Percentiles rank a stretch among this genome's conserved stretches.
Evolutionary conservation across 2,797 vertebrate species (phyloP).

Genomic region (Capromys pilorides): DNA sequence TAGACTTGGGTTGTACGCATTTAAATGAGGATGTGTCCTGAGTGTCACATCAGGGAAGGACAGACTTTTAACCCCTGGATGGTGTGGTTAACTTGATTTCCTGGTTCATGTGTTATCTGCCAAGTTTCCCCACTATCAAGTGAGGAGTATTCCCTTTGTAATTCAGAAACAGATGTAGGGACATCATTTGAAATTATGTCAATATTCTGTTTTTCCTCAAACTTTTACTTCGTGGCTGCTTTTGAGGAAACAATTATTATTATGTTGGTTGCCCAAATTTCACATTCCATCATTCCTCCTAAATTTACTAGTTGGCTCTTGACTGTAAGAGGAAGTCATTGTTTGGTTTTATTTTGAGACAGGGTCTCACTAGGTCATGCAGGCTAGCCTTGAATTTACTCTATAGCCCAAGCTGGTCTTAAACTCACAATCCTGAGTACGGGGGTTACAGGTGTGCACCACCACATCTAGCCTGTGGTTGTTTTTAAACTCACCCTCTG

Average conservation of each 20-base stretch:
- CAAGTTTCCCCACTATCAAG: not conserved
- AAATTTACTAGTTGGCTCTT: not conserved
- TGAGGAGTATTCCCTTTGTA: not conserved
- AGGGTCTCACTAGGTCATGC: not conserved
- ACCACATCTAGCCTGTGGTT: not conserved
- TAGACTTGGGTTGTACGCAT: fast-evolving
- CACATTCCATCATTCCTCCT: constrained; percentile 33
- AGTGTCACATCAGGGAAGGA: fast-evolving
- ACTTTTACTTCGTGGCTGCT: constrained; percentile 8
- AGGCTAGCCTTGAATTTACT: not conserved
- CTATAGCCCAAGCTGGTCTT: not conserved
- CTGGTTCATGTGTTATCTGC: not conserved
- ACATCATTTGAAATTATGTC: constrained; percentile 19
- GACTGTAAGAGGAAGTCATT: not conserved
- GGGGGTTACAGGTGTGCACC: not conserved
- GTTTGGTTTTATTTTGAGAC: not conserved
- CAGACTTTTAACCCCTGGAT: not conserved
- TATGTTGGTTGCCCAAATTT: not conserved
- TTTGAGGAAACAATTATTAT: constrained; percentile 15
- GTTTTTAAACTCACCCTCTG: not conserved
- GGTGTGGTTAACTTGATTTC: not conserved
- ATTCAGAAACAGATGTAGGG: constrained; percentile 40
- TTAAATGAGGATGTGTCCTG: not conserved
- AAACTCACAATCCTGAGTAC: not conserved
- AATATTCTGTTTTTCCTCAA: constrained; percentile 35